Conservation (phyloP, 2,888 invertebrate genomes). For the Psococerastis gibbosa region DNA sequence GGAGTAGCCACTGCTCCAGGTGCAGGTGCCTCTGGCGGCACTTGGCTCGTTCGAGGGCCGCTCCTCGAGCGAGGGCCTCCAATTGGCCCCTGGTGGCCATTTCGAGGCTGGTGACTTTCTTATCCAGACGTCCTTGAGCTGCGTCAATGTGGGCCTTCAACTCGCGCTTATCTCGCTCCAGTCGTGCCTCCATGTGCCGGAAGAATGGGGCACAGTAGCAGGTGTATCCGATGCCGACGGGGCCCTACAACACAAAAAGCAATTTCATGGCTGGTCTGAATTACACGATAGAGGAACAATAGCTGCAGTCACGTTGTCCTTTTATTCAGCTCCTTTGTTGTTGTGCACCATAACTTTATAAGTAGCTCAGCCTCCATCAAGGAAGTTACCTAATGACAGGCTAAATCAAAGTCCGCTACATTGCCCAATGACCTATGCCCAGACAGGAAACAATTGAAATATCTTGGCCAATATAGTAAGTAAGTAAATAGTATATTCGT, state of each 20-base stretch:
- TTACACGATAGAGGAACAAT: no score
- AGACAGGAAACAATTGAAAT: no score
- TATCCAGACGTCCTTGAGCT: conserved; percentile 59
- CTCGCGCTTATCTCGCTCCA: conserved; percentile 64
- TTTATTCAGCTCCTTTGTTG: no score
- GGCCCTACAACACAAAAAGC: conserved; percentile 37
- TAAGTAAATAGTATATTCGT: no score
- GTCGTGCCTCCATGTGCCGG: conserved; percentile 64
- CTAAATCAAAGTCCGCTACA: no score
- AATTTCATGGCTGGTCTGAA: no score
- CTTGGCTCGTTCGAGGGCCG: conserved; percentile 40
- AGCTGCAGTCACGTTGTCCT: no score
- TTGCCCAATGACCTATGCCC: no score
- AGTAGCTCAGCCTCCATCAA: no score
- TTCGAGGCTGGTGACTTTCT: conserved; percentile 62
- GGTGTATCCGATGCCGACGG: conserved; percentile 81
- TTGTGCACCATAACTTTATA: no score
- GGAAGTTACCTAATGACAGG: no score
- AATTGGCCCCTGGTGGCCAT: conserved; percentile 52
- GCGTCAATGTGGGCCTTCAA: conserved; percentile 57
- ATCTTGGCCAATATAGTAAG: no score
- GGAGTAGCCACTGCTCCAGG: conserved; percentile 47
- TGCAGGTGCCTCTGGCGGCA: conserved; percentile 44
- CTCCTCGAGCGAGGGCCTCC: conserved; percentile 44
- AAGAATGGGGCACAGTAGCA: conserved; percentile 88